Base-by-base conservation (phyloP, 2,797 vertebrate species). In the Spondyliosoma cantharus region DNA sequence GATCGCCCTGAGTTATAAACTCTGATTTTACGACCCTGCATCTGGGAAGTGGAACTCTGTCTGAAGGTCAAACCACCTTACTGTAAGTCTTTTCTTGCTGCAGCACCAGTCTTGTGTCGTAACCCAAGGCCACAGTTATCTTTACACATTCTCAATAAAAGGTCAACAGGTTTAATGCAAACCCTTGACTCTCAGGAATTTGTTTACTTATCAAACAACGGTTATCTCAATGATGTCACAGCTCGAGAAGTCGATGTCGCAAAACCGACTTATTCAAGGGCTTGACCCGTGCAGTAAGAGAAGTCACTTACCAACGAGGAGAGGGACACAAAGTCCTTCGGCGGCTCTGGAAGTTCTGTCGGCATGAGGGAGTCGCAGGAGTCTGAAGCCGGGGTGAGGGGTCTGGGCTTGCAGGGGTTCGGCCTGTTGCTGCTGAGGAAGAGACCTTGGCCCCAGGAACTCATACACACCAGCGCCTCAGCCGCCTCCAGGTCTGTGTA, bases 401-500 rank as follows among this genome's bases (percentile, higher is more conserved):
- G 98, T 68, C 98, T 94, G 82, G 96, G 93, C 91, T 96, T 97
- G 86, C 93, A 94, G 64, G 92, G 62, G 69, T 50, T 91, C 0
- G 76, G 80, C 87, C 83, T 92, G 83, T 58, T 86, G 84, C 76
- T 17, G 56, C 71, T 4, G 11, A 84, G 81, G 79, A 95, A 95
- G 0, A 93, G 90, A 64, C 96, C 94, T 82, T 96, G 98, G 71
- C 96, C 97, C 97, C 97, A 98, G 20, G 97, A 97, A 82, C 98
- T 99, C 98, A 99, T 99, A 61, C 97, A 99, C 84, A 99, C 96
- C 78, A 99, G 94, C 0, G 96, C 97, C 83, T 99, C 97, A 0
- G 98, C 98, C 0, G 98, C 98, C 89, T 99, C 98, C 1, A 99
- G 96, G 90, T 98, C 98, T 0, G 97, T 98, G 93, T 97, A 97